phyloP scores from a whole-genome alignment of 2,888 invertebrate genomes.

The Eurytoma adleriae region DNA sequence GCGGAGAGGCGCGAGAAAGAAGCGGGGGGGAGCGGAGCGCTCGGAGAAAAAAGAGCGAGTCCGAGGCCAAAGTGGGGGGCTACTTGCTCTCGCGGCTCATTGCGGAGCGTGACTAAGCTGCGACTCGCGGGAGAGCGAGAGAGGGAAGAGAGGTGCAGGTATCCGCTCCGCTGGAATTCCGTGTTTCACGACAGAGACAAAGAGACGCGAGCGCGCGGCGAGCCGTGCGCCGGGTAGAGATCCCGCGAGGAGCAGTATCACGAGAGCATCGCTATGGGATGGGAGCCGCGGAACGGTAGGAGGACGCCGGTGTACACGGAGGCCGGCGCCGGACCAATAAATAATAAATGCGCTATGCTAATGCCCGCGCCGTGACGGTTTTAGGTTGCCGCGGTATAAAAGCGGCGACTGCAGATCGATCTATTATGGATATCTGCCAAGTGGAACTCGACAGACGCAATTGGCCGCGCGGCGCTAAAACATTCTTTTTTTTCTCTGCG shows the following conservation, averaged over 20 bases:
- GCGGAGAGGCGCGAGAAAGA: conserved; percentile 44
- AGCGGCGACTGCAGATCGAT: too few relatives aligned
- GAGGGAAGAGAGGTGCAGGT: conserved; percentile 58
- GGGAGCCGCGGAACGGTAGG: neutral
- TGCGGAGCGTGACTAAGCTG: conserved; percentile 71
- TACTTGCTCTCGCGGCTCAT: conserved; percentile 63
- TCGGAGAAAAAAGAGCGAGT: conserved; percentile 29
- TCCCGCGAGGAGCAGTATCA: conserved; percentile 17
- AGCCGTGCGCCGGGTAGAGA: conserved; percentile 14
- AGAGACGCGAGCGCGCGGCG: conserved; percentile 14
- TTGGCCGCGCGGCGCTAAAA: too few relatives aligned
- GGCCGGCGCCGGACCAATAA: neutral
- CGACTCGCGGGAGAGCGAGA: neutral
- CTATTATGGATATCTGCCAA: too few relatives aligned
- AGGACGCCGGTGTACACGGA: too few relatives aligned
- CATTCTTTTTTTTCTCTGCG: too few relatives aligned
- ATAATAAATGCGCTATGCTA: conserved; percentile 14
- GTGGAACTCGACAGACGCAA: too few relatives aligned
- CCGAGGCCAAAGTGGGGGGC: conserved; percentile 18
- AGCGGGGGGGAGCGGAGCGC: neutral
- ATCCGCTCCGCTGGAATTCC: conserved; percentile 59
- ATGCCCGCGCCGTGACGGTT: neutral
- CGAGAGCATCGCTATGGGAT: neutral
- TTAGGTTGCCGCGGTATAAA: neutral
- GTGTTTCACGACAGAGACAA: conserved; percentile 50